Percentiles rank a stretch among this genome's conserved stretches.
These are phyloP conservation scores for Mesorhabditis spiculigera DNA, from an alignment of 2,888 invertebrate species.

Conservation along the genomic window DNA sequence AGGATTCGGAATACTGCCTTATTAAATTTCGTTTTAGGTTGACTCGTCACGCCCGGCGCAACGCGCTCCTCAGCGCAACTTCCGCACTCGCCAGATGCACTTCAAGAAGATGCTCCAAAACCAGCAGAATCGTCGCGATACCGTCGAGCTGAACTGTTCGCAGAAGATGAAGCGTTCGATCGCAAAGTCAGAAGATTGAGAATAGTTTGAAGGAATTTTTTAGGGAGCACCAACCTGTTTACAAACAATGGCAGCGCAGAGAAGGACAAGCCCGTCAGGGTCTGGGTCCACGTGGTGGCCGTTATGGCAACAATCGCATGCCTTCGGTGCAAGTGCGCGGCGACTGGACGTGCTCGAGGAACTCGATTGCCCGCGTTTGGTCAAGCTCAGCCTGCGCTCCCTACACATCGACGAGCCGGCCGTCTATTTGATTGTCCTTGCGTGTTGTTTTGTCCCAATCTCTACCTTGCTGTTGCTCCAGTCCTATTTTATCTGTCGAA, in stretches of 20 bases:
- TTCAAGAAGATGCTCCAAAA: slow-evolving; percentile 51
- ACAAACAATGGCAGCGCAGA: slow-evolving; percentile 79
- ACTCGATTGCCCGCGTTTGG: slow-evolving; percentile 93
- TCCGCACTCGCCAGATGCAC: slow-evolving; percentile 45
- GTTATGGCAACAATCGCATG: slow-evolving; percentile 19
- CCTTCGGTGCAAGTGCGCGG: slow-evolving; percentile 66
- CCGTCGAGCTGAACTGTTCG: slow-evolving; percentile 50
- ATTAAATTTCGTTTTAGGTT: slow-evolving; percentile 60
- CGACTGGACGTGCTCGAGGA: slow-evolving; percentile 88
- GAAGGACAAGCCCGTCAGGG: slow-evolving; percentile 48
- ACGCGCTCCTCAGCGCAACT: slow-evolving; percentile 39
- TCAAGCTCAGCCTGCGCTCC: slow-evolving; percentile 74
- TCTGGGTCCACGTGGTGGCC: slow-evolving; percentile 30
- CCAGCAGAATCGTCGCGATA: slow-evolving; percentile 57
- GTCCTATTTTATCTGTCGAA: no score
- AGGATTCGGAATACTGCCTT: not conserved
- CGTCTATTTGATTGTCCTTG: no score
- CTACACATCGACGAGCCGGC: no score
- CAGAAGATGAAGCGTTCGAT: slow-evolving; percentile 53
- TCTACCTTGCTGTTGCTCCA: no score
- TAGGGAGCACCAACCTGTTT: slow-evolving; percentile 67
- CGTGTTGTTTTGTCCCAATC: no score
- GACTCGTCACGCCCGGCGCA: slow-evolving; percentile 72
- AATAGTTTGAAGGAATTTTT: slow-evolving; percentile 15
- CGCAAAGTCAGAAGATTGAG: slow-evolving; percentile 34